Evolutionary conservation across 2,797 vertebrate species (phyloP).

Genomic region (Manis crassicaudata): DNA sequence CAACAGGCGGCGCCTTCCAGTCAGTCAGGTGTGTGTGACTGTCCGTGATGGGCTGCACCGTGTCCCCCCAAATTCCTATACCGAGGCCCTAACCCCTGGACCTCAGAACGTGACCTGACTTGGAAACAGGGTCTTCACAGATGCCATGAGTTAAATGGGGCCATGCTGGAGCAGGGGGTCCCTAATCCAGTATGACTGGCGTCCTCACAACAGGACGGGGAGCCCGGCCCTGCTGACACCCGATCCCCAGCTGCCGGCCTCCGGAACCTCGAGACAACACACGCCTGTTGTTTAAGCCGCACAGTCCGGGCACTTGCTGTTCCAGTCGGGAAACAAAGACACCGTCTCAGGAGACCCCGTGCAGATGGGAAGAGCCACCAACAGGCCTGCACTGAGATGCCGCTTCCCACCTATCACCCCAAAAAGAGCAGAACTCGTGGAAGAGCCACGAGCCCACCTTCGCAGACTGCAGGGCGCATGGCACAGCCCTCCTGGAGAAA

Average conservation of each 20-base stretch:
- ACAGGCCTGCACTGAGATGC: accelerated
- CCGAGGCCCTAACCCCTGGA: too few species aligned
- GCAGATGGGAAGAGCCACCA: not conserved
- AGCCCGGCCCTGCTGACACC: accelerated
- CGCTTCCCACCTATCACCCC: not conserved
- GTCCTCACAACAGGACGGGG: not conserved
- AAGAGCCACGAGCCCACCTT: too few species aligned
- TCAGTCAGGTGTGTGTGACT: accelerated
- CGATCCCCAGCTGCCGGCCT: accelerated
- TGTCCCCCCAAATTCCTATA: accelerated
- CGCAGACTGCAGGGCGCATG: too few species aligned
- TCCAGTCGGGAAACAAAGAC: accelerated
- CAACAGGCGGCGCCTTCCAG: accelerated
- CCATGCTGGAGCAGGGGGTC: accelerated
- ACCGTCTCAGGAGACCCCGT: not conserved
- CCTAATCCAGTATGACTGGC: accelerated
- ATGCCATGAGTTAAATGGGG: accelerated
- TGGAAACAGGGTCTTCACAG: too few species aligned
- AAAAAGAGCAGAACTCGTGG: too few species aligned
- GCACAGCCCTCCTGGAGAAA: not conserved
- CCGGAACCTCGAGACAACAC: accelerated
- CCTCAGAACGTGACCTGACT: too few species aligned
- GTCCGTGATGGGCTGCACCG: accelerated
- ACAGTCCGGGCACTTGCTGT: accelerated
- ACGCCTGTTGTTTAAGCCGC: accelerated